Evolutionary conservation across 2,113 vertebrate genomes (phyloP).

Genomic region (Verasper variegatus): DNA sequence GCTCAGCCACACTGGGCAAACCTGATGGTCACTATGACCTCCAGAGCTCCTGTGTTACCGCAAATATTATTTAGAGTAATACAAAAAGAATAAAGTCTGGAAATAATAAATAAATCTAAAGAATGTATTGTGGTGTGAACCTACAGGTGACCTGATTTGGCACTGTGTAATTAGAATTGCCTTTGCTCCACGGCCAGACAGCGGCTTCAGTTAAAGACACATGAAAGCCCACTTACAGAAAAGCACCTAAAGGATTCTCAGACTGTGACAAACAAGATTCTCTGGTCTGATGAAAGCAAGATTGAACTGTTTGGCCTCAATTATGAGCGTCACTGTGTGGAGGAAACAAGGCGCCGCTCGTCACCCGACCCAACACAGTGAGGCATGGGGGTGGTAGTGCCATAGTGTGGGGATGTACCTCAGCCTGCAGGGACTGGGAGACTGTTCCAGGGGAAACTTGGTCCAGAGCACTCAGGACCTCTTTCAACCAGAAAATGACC

Average conservation of each 20-base stretch:
- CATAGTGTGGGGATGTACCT: too few species aligned
- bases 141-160: not conserved
- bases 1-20: not conserved
- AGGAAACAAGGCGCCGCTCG: not conserved
- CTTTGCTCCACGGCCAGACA: not conserved
- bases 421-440: too few species aligned
- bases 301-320: conserved; percentile 10
- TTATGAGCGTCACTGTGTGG: not conserved
- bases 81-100: not conserved
- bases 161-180: not conserved
- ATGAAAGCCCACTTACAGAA: not conserved
- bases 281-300: conserved; percentile 13
- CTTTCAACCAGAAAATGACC: too few species aligned
- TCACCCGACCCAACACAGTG: not conserved
- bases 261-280: conserved; percentile 8
- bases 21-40: not conserved
- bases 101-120: not conserved
- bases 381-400: not conserved
- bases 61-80: not conserved
- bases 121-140: not conserved
- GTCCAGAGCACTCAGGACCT: not conserved
- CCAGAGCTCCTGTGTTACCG: not conserved
- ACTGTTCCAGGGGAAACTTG: too few species aligned
- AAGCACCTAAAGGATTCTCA: not conserved
- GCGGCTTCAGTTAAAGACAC: not conserved